Base-by-base conservation (phyloP, 2,113 vertebrate genomes). In the Prionailurus viverrinus region DNA sequence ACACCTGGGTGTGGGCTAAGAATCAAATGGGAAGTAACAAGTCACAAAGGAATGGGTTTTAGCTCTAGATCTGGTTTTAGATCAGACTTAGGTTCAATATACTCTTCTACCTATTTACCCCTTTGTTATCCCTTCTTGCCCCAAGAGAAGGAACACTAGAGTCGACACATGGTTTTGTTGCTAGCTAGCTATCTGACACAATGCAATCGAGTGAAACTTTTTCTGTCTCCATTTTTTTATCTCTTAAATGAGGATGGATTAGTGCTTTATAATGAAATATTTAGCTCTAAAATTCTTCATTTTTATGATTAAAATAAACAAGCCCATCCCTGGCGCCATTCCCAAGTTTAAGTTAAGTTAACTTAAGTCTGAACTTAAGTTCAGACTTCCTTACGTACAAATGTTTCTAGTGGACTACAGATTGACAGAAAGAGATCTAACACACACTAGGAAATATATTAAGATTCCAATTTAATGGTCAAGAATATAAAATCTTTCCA, bases 1-100 rank as follows among this genome's bases (percentile, higher is more conserved):
- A 97, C 71, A 83, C 88, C 90, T 94, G 95, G n/a, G 29, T 66
- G 68, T 65, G 97, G 69, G 81, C 66, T 84, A 80, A 53, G 94
- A 85, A 94, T 84, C 80, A 69, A 71, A 69, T 27, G 73, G 45
- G 80, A 95, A 92, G 74, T 41, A 68, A 79, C 65, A 68, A 63
- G 84, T 85, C 95, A 65, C 65, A 89, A 95, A 92, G 92, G 74
- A 90, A 78, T 19, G 63, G 69, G 73, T 65, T 92, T 93, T 78
- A 86, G 88, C 71, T 65, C 88, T 78, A 94, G 68, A 78, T 63
- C 25, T 69, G 45, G 66, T 73, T 81, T 80, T 69, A 76, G 18
- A 51, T 55, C 25, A 83, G 92, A 82, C 78, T 19, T 79, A 45
- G 84, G 33, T 53, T 85, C 73, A 85, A 53, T 33, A 89, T 7